phyloP scores from a whole-genome alignment of 2,797 vertebrate species.

The Neostethus bicornis region DNA sequence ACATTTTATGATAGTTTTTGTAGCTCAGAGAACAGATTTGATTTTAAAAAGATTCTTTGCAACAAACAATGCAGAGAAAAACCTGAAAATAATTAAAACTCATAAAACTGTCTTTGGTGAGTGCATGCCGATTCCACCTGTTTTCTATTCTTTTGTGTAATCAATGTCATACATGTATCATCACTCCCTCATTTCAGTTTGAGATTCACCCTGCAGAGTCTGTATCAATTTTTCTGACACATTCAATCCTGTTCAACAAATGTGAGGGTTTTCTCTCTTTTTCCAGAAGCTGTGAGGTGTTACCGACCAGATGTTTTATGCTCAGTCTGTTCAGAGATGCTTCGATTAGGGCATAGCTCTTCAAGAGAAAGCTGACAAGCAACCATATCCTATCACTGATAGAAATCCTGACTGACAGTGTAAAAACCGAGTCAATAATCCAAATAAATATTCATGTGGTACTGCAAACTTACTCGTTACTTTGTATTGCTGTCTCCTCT shows the following conservation, averaged over 20 bases:
- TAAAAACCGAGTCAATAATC: constrained; percentile 48
- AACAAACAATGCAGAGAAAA: constrained; percentile 34
- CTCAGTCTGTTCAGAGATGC: constrained; percentile 32
- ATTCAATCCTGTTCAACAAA: constrained; percentile 62
- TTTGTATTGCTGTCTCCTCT: constrained; percentile 55
- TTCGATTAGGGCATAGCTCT: constrained; percentile 42
- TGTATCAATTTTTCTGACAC: constrained; percentile 64
- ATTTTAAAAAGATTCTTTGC: constrained; percentile 33
- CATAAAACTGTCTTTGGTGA: constrained; percentile 53
- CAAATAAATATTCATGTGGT: constrained; percentile 63
- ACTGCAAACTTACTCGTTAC: constrained; percentile 51
- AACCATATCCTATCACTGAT: constrained; percentile 31
- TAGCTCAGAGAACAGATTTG: constrained; percentile 26
- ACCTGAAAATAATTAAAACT: constrained; percentile 47
- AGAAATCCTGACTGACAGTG: constrained; percentile 46
- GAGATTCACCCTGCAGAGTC: constrained; percentile 47
- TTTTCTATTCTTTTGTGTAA: constrained; percentile 73
- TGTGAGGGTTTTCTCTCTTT: constrained; percentile 42
- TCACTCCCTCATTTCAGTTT: constrained; percentile 62
- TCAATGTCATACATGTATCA: constrained; percentile 67
- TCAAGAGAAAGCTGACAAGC: constrained; percentile 42
- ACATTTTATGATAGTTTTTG: constrained; percentile 22
- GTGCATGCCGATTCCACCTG: constrained; percentile 63
- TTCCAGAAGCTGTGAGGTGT: constrained; percentile 63
- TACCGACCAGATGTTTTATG: constrained; percentile 65